Percentiles rank a stretch among this genome's conserved stretches.
Conservation (phyloP, 2,797 vertebrate species). For the Stomatorhinus walkeri region DNA sequence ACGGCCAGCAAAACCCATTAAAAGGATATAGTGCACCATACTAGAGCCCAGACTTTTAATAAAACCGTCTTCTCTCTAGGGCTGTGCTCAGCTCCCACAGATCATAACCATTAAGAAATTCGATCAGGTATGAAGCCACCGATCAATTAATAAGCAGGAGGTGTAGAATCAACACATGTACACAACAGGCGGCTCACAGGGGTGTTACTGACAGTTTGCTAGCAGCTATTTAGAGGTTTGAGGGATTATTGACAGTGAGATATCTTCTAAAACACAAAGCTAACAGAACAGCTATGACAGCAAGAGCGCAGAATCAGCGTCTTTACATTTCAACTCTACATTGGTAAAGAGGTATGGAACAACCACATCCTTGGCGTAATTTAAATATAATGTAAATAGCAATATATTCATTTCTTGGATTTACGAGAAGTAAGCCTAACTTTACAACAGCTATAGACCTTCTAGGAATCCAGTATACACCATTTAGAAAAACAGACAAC, state of each 20-base stretch:
- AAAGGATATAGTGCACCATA: background rate
- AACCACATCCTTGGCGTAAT: background rate
- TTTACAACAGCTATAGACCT: background rate
- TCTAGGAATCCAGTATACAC: background rate
- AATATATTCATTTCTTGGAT: background rate
- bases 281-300: background rate
- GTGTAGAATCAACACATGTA: background rate
- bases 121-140: background rate
- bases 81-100: background rate
- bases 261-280: background rate
- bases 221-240: background rate
- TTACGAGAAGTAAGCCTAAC: background rate
- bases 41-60: background rate
- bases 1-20: background rate
- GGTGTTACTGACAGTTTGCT: background rate
- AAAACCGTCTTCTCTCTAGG: background rate
- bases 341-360: background rate
- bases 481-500: background rate
- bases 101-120: background rate
- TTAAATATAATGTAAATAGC: background rate
- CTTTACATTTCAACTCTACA: background rate
- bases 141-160: background rate
- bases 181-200: background rate
- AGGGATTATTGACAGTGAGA: background rate
- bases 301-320: background rate